phyloP scores from a whole-genome alignment of 2,888 invertebrate genomes.

The Hedychridium roseum region DNA sequence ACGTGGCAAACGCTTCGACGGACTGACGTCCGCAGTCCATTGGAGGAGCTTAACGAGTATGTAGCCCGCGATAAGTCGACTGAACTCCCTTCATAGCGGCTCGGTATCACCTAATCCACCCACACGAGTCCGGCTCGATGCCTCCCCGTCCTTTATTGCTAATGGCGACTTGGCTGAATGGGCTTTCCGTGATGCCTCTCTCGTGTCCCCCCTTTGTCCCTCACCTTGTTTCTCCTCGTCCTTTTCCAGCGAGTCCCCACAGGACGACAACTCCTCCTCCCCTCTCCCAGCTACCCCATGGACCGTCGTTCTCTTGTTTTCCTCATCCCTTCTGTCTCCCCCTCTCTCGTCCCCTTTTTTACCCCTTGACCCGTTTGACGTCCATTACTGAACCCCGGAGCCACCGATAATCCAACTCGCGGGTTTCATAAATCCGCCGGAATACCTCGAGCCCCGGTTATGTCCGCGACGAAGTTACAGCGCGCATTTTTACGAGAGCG shows the following conservation, averaged over 20 bases:
- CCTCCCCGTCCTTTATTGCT: slow-evolving; percentile 23
- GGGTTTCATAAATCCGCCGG: too few species aligned
- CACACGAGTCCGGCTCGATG: slow-evolving; percentile 14
- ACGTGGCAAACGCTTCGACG: slow-evolving; percentile 15
- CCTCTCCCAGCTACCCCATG: too few species aligned
- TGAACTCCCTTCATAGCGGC: slow-evolving; percentile 13
- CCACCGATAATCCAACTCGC: too few species aligned
- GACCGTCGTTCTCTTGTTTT: too few species aligned
- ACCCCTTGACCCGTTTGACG: too few species aligned
- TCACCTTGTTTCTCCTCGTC: slow-evolving; percentile 4
- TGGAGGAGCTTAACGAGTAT: slow-evolving; percentile 25
- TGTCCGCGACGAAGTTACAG: too few species aligned
- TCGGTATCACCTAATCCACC: slow-evolving; percentile 17
- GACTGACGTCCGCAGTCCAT: slow-evolving; percentile 15
- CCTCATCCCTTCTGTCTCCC: slow-evolving; percentile 18
- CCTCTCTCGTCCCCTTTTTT: too few species aligned
- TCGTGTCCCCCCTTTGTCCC: background rate
- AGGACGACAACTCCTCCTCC: too few species aligned
- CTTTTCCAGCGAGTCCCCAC: too few species aligned
- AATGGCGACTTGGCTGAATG: slow-evolving; percentile 20
- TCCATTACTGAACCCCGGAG: too few species aligned
- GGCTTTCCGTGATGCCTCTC: background rate
- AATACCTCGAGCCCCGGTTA: too few species aligned
- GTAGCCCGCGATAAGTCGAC: slow-evolving; percentile 27
- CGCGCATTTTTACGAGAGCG: too few species aligned